Evolutionary conservation across 35 echinoderm and acorn worm species (phyloP), one percentile per base, ranked within the genome.

Genomic region (Ophiothrix spiculata): DNA sequence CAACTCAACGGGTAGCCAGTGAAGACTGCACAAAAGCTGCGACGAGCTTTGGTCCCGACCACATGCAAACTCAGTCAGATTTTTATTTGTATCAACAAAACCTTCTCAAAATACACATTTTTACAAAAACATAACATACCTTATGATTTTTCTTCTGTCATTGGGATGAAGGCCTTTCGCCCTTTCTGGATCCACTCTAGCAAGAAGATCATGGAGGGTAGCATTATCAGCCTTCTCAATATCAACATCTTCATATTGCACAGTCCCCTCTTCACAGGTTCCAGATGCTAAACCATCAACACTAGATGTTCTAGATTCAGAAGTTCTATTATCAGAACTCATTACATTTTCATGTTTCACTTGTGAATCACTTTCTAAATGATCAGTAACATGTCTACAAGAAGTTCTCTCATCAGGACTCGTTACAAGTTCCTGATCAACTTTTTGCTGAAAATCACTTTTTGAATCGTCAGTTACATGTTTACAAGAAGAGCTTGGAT

Each of bases 91-190:
- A n/a, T n/a, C n/a, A n/a, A n/a, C n/a, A n/a, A n/a, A n/a, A n/a
- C n/a, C n/a, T n/a, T n/a, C n/a, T n/a, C n/a, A n/a, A n/a, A n/a
- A n/a, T n/a, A n/a, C n/a, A n/a, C n/a, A n/a, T n/a, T n/a, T n/a
- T n/a, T n/a, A n/a, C n/a, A n/a, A n/a, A n/a, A n/a, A n/a, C n/a
- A n/a, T n/a, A 12, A 16, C 63, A 25, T 77, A 98, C 95, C 95
- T 94, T 0, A 91, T 79, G 39, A 98, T 98, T 77, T 98, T 98
- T 32, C 95, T 84, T 39, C 87, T 94, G 82, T 98, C 83, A 38
- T 98, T 93, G 23, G 91, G 95, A 41, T 98, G 95, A 35, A 98
- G 63, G 69, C 40, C 88, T 13, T 75, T 32, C 15, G 95, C 95
- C 89, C 89, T 93, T 4, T 41, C 60, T 38, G 89, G 88, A 82